Evolutionary conservation across 2,113 vertebrate species (phyloP).

Genomic region (Hippocampus zosterae): DNA sequence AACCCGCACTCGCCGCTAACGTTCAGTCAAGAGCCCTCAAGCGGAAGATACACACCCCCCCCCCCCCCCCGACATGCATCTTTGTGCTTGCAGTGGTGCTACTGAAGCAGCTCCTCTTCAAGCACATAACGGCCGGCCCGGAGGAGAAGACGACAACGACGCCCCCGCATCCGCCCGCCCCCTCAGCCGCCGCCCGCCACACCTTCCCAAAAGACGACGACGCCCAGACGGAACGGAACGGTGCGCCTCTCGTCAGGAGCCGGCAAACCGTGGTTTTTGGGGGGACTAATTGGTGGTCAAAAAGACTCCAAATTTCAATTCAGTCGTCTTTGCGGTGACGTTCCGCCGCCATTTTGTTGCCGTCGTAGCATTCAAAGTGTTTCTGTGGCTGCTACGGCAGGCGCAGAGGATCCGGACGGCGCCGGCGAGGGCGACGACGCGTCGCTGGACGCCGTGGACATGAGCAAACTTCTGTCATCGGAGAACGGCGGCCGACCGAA

Average conservation of each 20-base stretch:
- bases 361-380: no score
- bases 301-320: no score
- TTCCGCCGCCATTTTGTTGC: no score
- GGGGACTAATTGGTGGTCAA: no score
- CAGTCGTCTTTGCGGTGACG: no score
- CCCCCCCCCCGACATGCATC: no score
- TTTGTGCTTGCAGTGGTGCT: slow-evolving; percentile 53
- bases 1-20: no score
- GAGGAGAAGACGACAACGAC: slow-evolving; percentile 15
- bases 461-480: slow-evolving; percentile 74
- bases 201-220: slow-evolving; percentile 10
- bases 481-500: slow-evolving; percentile 60
- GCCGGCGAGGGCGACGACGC: slow-evolving; percentile 80
- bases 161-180: no score
- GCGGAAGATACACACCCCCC: no score
- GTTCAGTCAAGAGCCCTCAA: no score
- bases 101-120: slow-evolving; percentile 67
- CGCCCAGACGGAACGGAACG: slow-evolving; percentile 62
- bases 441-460: slow-evolving; percentile 69
- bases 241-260: slow-evolving; percentile 31
- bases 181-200: slow-evolving; percentile 22
- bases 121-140: slow-evolving; percentile 58
- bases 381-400: background rate
- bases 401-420: slow-evolving; percentile 67
- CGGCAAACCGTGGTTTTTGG: no score